phyloP scores from a whole-genome alignment of 64 coral and sea anemone genomes.

The Pocillopora damicornis region DNA sequence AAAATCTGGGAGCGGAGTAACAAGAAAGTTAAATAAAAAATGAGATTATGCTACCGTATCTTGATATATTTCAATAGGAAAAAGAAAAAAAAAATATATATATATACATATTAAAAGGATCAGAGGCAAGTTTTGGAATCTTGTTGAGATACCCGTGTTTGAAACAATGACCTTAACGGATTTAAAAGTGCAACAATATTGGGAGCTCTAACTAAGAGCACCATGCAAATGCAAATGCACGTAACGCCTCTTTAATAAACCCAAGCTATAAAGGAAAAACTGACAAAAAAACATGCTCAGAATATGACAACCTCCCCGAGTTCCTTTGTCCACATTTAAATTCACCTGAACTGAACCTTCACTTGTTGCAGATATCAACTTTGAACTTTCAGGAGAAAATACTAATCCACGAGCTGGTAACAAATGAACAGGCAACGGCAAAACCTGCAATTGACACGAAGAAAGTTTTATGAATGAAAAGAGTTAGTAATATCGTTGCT shows the following conservation, averaged over 20 bases:
- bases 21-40: background rate
- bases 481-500: too few relatives aligned
- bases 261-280: background rate
- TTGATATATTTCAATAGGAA: too few relatives aligned
- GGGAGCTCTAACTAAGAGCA: too few relatives aligned
- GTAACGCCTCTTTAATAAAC: too few relatives aligned
- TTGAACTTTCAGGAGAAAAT: constrained; percentile 73
- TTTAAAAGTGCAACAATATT: too few relatives aligned
- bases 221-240: too few relatives aligned
- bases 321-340: background rate
- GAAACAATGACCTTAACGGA: too few relatives aligned
- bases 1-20: constrained; percentile 40
- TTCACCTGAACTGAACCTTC: constrained; percentile 73
- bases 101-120: too few relatives aligned
- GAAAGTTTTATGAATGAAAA: background rate
- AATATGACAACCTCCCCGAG: background rate
- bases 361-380: constrained; percentile 57
- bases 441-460: constrained; percentile 26
- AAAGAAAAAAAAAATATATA: too few relatives aligned
- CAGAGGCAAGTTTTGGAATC: too few relatives aligned
- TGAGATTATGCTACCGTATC: background rate
- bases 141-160: too few relatives aligned
- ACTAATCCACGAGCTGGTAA: constrained; percentile 67
- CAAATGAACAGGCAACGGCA: constrained; percentile 41
- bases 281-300: background rate